phyloP scores from a whole-genome alignment of 53 echinoderm and acorn worm species.

The Holothuria scabra region DNA sequence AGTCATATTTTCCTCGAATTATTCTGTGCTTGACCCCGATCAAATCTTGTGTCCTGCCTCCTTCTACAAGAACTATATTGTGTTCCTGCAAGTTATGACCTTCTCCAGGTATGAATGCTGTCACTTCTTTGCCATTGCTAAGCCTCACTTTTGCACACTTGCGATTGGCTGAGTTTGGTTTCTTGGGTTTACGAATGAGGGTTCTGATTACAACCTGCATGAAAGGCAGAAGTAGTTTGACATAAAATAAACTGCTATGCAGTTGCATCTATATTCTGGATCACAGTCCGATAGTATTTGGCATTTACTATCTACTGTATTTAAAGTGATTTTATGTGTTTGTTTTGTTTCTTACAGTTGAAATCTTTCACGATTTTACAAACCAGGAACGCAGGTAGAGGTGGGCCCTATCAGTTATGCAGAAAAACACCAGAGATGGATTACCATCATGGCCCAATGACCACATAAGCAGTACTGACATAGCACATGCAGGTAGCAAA shows the following conservation, averaged over 20 bases:
- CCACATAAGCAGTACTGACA: too few relatives aligned
- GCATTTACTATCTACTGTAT: too few relatives aligned
- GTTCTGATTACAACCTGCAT: constrained; percentile 73
- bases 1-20: constrained; percentile 93
- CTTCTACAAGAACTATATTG: constrained; percentile 95
- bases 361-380: too few relatives aligned
- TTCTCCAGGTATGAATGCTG: constrained; percentile 89
- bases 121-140: constrained; percentile 87
- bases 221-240: background rate
- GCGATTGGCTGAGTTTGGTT: constrained; percentile 93
- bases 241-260: background rate
- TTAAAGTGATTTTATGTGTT: too few relatives aligned
- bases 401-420: too few relatives aligned
- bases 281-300: too few relatives aligned
- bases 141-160: constrained; percentile 90
- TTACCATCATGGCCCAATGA: too few relatives aligned
- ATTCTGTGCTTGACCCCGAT: constrained; percentile 91
- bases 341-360: too few relatives aligned
- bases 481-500: too few relatives aligned
- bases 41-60: constrained; percentile 89
- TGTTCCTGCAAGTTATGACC: constrained; percentile 95
- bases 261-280: too few relatives aligned
- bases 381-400: too few relatives aligned
- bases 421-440: too few relatives aligned
- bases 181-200: constrained; percentile 93